Percentiles rank a stretch among this genome's conserved stretches.
phyloP scores from a whole-genome alignment of 2,797 vertebrate genomes.

The Phrynocephalus guinanensis region DNA sequence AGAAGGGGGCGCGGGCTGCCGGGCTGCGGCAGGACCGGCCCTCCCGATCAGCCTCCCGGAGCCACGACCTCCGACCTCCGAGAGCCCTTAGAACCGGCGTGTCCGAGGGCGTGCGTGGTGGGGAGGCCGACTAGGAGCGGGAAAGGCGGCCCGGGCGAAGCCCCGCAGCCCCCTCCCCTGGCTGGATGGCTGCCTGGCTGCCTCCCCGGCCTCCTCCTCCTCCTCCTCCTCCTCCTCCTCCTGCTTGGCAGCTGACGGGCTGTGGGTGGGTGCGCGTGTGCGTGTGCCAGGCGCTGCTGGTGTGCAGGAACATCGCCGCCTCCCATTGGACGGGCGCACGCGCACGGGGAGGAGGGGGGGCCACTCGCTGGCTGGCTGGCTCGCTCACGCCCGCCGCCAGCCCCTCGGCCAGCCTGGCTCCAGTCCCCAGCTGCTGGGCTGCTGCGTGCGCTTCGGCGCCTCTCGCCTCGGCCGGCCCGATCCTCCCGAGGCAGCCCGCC shows the following conservation, averaged over 20 bases:
- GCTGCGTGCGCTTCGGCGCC: too few relatives aligned
- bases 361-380: too few relatives aligned
- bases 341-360: neutral
- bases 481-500: neutral
- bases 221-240: neutral
- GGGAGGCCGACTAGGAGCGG: too few relatives aligned
- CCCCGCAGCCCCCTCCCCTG: too few relatives aligned
- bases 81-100: neutral
- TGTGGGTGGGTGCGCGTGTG: constrained; percentile 9
- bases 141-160: too few relatives aligned
- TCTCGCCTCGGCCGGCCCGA: neutral
- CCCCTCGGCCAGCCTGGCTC: neutral
- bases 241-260: neutral
- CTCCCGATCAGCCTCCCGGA: too few relatives aligned
- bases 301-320: constrained; percentile 23
- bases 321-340: constrained; percentile 1
- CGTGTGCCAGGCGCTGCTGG: neutral
- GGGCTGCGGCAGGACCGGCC: neutral
- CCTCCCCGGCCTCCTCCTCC: neutral
- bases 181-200: neutral
- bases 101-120: too few relatives aligned
- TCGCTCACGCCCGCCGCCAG: neutral
- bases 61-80: neutral
- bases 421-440: neutral
- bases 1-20: too few relatives aligned